Evolutionary conservation across 37 sponge, comb jelly and placozoan species (phyloP).

Genomic region (Mnemiopsis leidyi): DNA sequence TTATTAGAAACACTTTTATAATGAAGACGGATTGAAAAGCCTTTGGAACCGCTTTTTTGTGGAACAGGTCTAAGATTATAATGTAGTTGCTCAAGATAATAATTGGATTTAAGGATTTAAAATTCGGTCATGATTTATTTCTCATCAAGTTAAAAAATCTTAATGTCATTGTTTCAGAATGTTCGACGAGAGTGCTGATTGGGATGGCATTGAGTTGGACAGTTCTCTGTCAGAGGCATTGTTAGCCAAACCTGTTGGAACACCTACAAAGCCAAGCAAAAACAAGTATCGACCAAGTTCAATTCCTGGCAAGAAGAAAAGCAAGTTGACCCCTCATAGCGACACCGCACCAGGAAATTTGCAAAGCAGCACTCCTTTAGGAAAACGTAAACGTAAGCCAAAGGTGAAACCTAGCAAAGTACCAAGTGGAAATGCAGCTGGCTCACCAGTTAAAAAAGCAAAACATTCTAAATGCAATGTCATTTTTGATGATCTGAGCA

Average conservation of each 20-base stretch:
- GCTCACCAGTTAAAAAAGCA: neutral
- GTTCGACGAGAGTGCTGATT: constrained; percentile 39
- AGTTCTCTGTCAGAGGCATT: constrained; percentile 2
- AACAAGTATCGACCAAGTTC: constrained; percentile 12
- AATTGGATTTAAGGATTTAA: too few species aligned
- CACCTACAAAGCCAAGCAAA: constrained; percentile 8
- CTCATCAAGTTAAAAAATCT: too few species aligned
- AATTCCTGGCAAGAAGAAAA: neutral
- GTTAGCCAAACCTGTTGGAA: constrained; percentile 27
- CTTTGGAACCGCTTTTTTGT: too few species aligned
- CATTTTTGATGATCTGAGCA: constrained; percentile 31
- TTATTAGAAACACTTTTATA: too few species aligned
- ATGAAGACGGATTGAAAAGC: too few species aligned
- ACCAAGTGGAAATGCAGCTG: neutral
- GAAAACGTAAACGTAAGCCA: neutral
- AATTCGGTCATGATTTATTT: too few species aligned
- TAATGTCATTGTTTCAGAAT: neutral
- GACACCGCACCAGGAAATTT: neutral
- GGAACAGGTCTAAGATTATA: too few species aligned
- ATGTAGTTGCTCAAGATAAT: too few species aligned
- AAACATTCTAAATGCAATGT: constrained; percentile 26
- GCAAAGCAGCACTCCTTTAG: neutral
- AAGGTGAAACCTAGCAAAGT: neutral
- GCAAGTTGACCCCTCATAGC: neutral
- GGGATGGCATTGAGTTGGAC: constrained; percentile 26